Base-by-base conservation (phyloP, 2,797 vertebrate species). In the Monodelphis domestica region DNA sequence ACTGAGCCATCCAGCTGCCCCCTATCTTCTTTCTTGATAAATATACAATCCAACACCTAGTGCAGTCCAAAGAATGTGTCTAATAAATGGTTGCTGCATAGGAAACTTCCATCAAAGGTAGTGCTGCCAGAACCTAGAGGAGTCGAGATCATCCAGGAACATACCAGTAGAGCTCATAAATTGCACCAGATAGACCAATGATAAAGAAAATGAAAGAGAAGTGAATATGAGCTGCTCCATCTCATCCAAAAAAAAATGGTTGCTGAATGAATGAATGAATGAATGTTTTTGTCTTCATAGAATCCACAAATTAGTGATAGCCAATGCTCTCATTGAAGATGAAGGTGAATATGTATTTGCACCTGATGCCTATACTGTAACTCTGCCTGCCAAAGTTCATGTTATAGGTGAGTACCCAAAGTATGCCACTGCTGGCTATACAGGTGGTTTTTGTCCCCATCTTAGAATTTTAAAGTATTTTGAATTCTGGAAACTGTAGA, bases 261-360 rank as follows among this genome's bases (percentile, higher is more conserved):
- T 84, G 38, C 26, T 50, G 38, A 84, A 50, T 45, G 24, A 84
- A n/a, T n/a, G 24, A 84, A n/a, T n/a, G n/a, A n/a, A 45, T 45
- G 21, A 50, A 26, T 50, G 38, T 95, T 94, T 7, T 56, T 24
- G 5, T 97, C 89, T 95, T 93, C 28, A 88, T 97, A 99, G 99
- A 98, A 98, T 98, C 97, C 99, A 99, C 97, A 98, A 99, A 94
- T 98, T 99, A 97, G 98, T 99, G 95, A 98, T 99, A 96, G 98
- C 97, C 45, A 97, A 97, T 24, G 93, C 98, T 96, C 98, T 99
- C 56, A 98, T 99, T 95, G 99, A 99, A 28, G 99, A 99, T 96
- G 98, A 99, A 91, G 99, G 99, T 88, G 99, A 99, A 95, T 99
- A 99, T 95, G 99, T 99, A 70, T 99, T 99, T 98, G 98, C 99